Evolutionary conservation across 92 coral and sea anemone genomes (phyloP).

Genomic region (Porites lobata): DNA sequence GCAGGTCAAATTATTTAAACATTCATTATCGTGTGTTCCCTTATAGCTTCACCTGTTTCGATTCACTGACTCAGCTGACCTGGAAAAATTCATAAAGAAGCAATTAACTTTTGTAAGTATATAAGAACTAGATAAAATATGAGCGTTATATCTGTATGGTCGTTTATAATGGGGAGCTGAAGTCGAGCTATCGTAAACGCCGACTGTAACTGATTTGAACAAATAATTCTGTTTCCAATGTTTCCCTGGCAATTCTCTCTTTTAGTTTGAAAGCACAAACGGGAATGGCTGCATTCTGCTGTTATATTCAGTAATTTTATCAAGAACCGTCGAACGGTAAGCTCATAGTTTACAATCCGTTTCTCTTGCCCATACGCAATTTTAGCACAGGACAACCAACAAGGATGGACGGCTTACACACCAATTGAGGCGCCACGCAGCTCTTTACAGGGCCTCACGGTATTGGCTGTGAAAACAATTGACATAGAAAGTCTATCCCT

Average conservation of each 20-base stretch:
- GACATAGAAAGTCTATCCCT: too few species aligned
- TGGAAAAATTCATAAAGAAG: constrained; percentile 78
- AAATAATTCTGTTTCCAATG: neutral
- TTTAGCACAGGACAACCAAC: too few species aligned
- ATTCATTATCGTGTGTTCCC: neutral
- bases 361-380: too few species aligned
- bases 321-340: constrained; percentile 76
- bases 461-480: too few species aligned
- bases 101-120: constrained; percentile 84
- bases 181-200: too few species aligned
- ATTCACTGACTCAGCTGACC: constrained; percentile 55
- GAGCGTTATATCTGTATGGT: too few species aligned
- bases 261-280: constrained; percentile 85
- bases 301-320: constrained; percentile 80
- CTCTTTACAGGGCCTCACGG: too few species aligned
- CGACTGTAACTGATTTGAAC: too few species aligned
- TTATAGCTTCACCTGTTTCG: constrained; percentile 69
- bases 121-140: neutral
- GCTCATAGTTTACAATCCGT: neutral
- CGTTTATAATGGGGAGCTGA: too few species aligned
- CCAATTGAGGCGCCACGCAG: too few species aligned
- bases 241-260: neutral
- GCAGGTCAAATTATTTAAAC: neutral
- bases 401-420: too few species aligned
- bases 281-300: constrained; percentile 87